Base-by-base conservation (phyloP, 2,888 invertebrate genomes). In the Ectobius pallidus region DNA sequence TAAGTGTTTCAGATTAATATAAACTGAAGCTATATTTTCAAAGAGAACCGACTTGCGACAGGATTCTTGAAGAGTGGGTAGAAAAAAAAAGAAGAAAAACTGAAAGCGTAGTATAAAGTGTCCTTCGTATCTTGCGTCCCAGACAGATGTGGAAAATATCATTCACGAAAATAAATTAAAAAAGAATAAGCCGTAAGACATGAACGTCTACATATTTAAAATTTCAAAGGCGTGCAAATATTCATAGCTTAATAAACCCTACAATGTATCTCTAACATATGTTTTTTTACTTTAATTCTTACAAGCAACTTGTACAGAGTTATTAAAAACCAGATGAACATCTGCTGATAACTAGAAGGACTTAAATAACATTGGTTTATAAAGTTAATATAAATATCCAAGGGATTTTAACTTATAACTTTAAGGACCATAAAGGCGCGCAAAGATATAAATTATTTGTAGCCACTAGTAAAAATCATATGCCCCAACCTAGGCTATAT, bases 1-100 rank as follows among this genome's bases (percentile, higher is more conserved):
- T 27, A 44, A 46, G 65, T 46, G 30, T 27, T 65, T 65, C 65
- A 46, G 46, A 65, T 65, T 65, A 65, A 65, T 22, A 46, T 65
- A 65, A n/a, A 9, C 25, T 27, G 30, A 30, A 14, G 30, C 3
- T 16, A 34, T 25, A 30, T 65, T 65, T 30, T 27, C 65, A 65
- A 65, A 65, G 65, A n/a, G 30, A 16, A 46, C 46, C 65, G 65
- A 46, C 46, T 46, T 1, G n/a, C 65, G 18, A 25, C 44, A 65
- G 18, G 46, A 65, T 44, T 46, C 58, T 58, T 58, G 1, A 32
- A 22, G n/a, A 25, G 16, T 27, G 27, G 9, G 27, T 27, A n/a
- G 46, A 25, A 46, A 27, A 44, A 65, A 9, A 46, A 65, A 65
- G 27, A 6, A 16, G 42, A 1, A 58, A n/a, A 58, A n/a, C 11